phyloP scores from a whole-genome alignment of 2,888 invertebrate genomes.

The Branchellion lobata region DNA sequence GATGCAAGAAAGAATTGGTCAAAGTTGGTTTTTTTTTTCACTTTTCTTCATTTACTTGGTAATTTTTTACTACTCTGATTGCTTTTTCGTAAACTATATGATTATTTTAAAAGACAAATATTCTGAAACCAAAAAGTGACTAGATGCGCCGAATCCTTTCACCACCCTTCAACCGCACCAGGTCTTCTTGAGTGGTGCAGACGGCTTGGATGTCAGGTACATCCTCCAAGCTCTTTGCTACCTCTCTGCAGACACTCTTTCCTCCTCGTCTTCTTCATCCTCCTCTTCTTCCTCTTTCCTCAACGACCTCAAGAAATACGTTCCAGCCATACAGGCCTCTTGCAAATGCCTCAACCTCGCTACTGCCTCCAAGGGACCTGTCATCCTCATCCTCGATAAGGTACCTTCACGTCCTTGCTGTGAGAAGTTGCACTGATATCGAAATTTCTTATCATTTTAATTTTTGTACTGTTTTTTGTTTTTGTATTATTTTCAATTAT shows the following conservation, averaged over 20 bases:
- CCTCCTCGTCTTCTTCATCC: not conserved
- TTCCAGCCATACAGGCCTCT: constrained; percentile 30
- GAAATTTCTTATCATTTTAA: not conserved
- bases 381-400: constrained; percentile 58
- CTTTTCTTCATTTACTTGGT: too few relatives aligned
- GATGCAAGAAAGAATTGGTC: not conserved
- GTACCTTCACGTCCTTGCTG: constrained; percentile 50
- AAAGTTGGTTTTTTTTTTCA: too few relatives aligned
- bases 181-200: constrained; percentile 46
- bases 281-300: not conserved
- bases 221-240: constrained; percentile 43
- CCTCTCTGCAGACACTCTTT: constrained; percentile 18
- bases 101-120: too few relatives aligned
- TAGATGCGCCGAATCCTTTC: too few relatives aligned
- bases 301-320: constrained; percentile 1
- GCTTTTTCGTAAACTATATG: too few relatives aligned
- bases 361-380: constrained; percentile 49
- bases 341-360: constrained; percentile 26
- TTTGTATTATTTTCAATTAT: not conserved
- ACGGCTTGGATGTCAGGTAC: constrained; percentile 42
- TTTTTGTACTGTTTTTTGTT: not conserved
- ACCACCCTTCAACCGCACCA: constrained; percentile 32
- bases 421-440: not conserved
- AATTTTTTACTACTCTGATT: too few relatives aligned
- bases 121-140: too few relatives aligned